Evolutionary conservation across 2,797 vertebrate species (phyloP).

Genomic region (Melanotaenia maccullochi): DNA sequence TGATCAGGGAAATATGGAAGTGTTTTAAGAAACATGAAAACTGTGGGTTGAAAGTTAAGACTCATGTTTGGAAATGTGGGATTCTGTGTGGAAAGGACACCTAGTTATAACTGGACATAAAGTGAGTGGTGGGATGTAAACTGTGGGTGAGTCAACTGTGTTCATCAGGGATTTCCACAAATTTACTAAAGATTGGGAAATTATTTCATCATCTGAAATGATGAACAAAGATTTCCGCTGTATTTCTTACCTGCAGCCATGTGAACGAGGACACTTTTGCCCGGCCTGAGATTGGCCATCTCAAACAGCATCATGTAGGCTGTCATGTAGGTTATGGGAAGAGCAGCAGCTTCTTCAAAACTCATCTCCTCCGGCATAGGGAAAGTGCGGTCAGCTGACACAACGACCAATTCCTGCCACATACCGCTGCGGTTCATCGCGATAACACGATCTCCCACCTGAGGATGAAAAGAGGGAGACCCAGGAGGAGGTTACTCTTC

Average conservation of each 20-base stretch:
- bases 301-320: slow-evolving; percentile 93
- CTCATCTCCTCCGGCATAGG: slow-evolving; percentile 91
- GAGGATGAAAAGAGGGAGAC: neutral
- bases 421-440: slow-evolving; percentile 80
- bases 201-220: neutral
- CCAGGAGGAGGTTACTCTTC: neutral
- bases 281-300: slow-evolving; percentile 88
- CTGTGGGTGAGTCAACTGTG: neutral
- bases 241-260: slow-evolving; percentile 90
- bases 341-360: slow-evolving; percentile 90
- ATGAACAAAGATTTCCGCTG: neutral
- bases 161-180: neutral
- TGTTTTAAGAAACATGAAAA: neutral
- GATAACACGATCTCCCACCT: slow-evolving; percentile 92
- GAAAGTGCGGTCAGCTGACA: slow-evolving; percentile 78
- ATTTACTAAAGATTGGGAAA: neutral
- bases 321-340: slow-evolving; percentile 89
- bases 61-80: neutral
- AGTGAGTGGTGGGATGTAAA: neutral
- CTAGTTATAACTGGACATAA: neutral
- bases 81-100: neutral
- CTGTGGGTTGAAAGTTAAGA: neutral
- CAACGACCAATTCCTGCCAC: slow-evolving; percentile 89
- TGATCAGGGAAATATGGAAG: neutral
- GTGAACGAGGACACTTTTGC: slow-evolving; percentile 91